Evolutionary conservation across 2,113 vertebrate species (phyloP).

Genomic region (Numenius arquata): DNA sequence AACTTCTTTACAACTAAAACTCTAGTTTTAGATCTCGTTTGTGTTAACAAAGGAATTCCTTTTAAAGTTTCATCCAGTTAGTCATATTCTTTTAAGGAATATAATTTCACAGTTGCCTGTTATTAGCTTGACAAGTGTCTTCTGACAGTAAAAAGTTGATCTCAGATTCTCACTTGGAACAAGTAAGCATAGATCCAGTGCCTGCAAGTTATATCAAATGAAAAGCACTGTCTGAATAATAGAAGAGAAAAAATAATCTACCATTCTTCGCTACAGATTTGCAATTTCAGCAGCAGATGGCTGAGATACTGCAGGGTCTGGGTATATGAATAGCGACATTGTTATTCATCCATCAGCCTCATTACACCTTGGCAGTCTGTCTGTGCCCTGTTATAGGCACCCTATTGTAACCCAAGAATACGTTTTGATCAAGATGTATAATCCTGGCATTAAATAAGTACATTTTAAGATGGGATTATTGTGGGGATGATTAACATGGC

Average conservation of each 20-base stretch:
- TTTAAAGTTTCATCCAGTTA: not conserved
- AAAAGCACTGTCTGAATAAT: not conserved
- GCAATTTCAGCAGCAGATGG: slow-evolving; percentile 39
- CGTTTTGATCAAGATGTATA: not conserved
- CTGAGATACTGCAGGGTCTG: slow-evolving; percentile 4
- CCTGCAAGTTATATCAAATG: not conserved
- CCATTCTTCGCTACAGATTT: not conserved
- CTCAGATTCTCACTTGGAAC: not conserved
- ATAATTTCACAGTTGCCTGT: not conserved
- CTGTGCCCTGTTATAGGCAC: not conserved
- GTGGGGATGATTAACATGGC: not conserved
- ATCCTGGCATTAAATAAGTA: not conserved
- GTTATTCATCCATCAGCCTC: slow-evolving; percentile 20
- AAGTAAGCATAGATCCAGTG: not conserved
- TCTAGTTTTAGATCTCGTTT: not conserved
- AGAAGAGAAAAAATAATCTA: not conserved
- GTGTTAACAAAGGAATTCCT: not conserved
- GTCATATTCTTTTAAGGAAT: not conserved
- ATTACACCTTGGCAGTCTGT: slow-evolving; percentile 11
- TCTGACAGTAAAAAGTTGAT: not conserved
- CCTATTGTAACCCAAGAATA: not conserved
- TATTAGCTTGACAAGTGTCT: not conserved
- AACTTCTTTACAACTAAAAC: not conserved
- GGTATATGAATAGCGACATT: slow-evolving; percentile 14
- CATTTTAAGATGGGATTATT: not conserved